Base-by-base conservation (phyloP, 2,888 invertebrate genomes). In the Agrochola macilenta region DNA sequence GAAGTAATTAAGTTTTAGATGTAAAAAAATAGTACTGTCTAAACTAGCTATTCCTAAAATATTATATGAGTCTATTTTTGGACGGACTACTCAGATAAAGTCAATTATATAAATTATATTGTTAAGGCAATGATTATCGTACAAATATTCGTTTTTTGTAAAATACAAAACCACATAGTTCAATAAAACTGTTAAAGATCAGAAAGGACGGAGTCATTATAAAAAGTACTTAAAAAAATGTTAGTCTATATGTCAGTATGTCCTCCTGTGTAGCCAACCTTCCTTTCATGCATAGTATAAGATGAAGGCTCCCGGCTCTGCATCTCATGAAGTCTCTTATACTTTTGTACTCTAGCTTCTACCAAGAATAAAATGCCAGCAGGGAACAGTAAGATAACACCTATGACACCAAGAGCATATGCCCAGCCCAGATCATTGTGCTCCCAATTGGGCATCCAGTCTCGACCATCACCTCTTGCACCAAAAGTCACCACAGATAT, bases 371-470 rank as follows among this genome's bases (percentile, higher is more conserved):
- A 95, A 69, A 98, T 97, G 17, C 99, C 99, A 17, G 98, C 97
- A 2, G 98, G 98, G 80, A 98, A 97, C 4, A 98, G 95, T 64
- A 98, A 93, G 49, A 99, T 96, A 1, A 98, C 98, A 3, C 99
- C 99, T 64, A 99, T 95, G 2, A 98, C 98, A 30, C 98, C 99
- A 57, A 99, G 96, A 1, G 98, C 99, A 95, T 98, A 99, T 0
- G 99, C 98, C 99, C 99, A 99, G 20, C 99, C 98, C 74, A 99
- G 97, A 93, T 99, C 98, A 95, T 99, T 99, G 93, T 99, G 98
- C 90, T 99, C 98, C 98, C 99, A 99, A 90, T 99, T 98, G 0
- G 99, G 99, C 98, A 99, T 99, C 98, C 99, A 99, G 91, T 98
- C 99, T 85, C 99, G 97, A 8, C 98, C 98, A 94, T 99, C 99